Percentiles rank a stretch among this genome's conserved stretches.
Evolutionary conservation across 2,113 vertebrate genomes (phyloP).

Genomic region (Chaetodon trifascialis): DNA sequence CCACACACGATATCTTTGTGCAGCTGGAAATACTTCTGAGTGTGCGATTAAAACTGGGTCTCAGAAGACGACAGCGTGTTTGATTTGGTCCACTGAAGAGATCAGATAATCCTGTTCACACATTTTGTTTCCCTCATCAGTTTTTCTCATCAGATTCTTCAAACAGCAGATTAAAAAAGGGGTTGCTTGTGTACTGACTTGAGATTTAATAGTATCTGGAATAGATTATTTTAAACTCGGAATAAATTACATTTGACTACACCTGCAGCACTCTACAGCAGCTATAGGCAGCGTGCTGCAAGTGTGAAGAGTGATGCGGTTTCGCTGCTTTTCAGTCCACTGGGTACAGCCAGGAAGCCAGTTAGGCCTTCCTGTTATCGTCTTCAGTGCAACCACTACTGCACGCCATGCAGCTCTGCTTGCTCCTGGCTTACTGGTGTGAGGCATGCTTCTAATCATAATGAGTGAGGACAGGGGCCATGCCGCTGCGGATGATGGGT

Average conservation of each 20-base stretch:
- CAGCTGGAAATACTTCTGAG: conserved; percentile 66
- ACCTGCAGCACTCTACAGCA: background rate
- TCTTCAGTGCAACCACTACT: conserved; percentile 17
- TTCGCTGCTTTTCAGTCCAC: conserved; percentile 15
- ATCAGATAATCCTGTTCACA: conserved; percentile 38
- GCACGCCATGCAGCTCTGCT: conserved; percentile 22
- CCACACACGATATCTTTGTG: conserved; percentile 53
- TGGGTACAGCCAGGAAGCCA: conserved; percentile 16
- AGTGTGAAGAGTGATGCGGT: conserved; percentile 13
- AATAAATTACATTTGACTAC: conserved; percentile 2
- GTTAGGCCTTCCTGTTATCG: conserved; percentile 32
- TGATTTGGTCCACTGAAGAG: conserved; percentile 54
- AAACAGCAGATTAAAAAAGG: conserved; percentile 17
- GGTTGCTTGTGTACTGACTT: background rate
- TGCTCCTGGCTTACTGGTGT: conserved; percentile 2
- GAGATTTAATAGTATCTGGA: conserved; percentile 10
- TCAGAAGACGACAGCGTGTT: conserved; percentile 52
- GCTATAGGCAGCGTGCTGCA: background rate
- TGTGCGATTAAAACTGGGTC: conserved; percentile 2
- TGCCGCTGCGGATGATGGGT: conserved; percentile 44
- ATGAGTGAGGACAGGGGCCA: conserved; percentile 67
- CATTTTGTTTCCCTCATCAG: conserved; percentile 24
- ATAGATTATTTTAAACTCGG: background rate
- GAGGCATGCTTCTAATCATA: conserved; percentile 57
- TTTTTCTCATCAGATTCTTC: conserved; percentile 17